These are phyloP conservation scores for Torymus texanus DNA, from an alignment of 2,888 invertebrate genomes.

Conservation along the genomic window DNA sequence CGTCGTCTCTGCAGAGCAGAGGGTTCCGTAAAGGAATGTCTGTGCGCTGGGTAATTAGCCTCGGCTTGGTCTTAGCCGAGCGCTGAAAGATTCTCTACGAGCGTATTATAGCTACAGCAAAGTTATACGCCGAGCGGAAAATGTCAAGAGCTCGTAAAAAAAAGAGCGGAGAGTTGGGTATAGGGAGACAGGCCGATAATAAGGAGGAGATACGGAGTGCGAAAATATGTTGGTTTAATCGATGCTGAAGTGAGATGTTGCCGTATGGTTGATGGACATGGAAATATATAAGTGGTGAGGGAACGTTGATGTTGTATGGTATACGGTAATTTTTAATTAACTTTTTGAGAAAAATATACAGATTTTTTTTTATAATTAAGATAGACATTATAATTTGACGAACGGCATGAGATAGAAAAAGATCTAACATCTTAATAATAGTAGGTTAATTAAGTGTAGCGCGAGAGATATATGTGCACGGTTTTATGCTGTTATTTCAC, in stretches of 20 bases:
- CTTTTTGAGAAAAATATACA: no score
- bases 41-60: slow-evolving; percentile 60
- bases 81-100: slow-evolving; percentile 58
- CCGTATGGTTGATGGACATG: no score
- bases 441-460: background rate
- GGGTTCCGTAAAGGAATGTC: slow-evolving; percentile 37
- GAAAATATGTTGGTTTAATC: slow-evolving; percentile 26
- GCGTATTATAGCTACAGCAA: background rate
- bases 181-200: slow-evolving; percentile 31
- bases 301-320: no score
- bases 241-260: no score
- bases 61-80: slow-evolving; percentile 40
- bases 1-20: background rate
- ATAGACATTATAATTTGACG: background rate
- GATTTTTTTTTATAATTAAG: no score
- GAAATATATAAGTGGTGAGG: no score
- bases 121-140: slow-evolving; percentile 38
- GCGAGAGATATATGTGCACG: no score
- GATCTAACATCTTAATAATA: background rate
- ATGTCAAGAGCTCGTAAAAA: slow-evolving; percentile 53
- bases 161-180: background rate
- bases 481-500: no score
- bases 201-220: background rate
- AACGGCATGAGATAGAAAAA: background rate
- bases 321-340: no score